These are phyloP conservation scores for Ailuropoda melanoleuca DNA, from an alignment of 2,113 vertebrate genomes.

Conservation along the genomic window DNA sequence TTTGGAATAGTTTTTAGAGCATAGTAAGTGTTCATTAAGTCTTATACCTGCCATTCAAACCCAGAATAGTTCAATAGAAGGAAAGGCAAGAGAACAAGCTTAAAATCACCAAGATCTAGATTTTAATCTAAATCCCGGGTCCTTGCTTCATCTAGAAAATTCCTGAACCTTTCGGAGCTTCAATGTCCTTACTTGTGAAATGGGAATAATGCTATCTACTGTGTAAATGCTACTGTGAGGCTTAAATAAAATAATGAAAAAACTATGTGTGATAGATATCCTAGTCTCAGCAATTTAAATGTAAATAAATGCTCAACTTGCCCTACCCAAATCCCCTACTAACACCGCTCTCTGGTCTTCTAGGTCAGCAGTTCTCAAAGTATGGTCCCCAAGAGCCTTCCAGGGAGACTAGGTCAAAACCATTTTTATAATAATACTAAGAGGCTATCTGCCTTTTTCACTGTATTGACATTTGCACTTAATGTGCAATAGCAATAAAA, in stretches of 20 bases:
- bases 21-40: background rate
- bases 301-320: background rate
- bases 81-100: background rate
- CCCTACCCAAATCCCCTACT: background rate
- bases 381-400: background rate
- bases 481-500: background rate
- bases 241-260: background rate
- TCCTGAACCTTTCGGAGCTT: background rate
- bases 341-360: background rate
- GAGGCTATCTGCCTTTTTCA: background rate
- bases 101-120: background rate
- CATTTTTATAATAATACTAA: background rate
- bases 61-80: background rate
- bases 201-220: background rate
- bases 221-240: background rate
- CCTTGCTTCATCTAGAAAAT: conserved; percentile 34
- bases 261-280: background rate
- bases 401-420: background rate
- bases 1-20: background rate
- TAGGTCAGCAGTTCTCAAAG: background rate
- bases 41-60: conserved; percentile 25
- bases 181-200: conserved; percentile 13
- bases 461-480: background rate
- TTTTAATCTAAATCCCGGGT: background rate
- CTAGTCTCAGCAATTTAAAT: background rate